These are phyloP conservation scores for Axis porcinus DNA, from an alignment of 2,113 vertebrate genomes.

Conservation along the genomic window DNA sequence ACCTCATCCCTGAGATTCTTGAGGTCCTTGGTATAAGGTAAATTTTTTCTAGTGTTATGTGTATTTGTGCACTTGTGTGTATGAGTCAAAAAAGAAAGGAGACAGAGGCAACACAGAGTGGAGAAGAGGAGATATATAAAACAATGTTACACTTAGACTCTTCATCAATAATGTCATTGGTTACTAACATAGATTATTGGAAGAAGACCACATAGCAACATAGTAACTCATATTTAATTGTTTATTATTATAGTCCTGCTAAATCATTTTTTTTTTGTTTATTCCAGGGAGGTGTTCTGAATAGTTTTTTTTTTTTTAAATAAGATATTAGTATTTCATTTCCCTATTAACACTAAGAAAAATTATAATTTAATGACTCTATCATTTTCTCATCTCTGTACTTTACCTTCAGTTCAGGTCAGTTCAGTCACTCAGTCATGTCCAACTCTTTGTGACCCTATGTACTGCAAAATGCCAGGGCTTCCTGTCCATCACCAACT, in stretches of 20 bases:
- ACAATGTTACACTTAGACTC: neutral
- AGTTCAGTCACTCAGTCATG: too few relatives aligned
- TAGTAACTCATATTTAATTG: neutral
- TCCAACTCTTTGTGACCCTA: too few relatives aligned
- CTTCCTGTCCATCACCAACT: too few relatives aligned
- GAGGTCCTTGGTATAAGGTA: neutral
- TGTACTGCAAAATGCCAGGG: too few relatives aligned
- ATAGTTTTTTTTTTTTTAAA: neutral
- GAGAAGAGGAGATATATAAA: neutral
- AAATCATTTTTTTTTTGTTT: neutral
- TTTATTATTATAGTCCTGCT: neutral
- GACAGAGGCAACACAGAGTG: neutral
- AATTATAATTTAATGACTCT: neutral
- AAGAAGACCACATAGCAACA: neutral
- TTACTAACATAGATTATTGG: neutral
- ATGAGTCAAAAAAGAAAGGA: neutral
- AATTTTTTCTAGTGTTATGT: neutral
- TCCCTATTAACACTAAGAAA: neutral
- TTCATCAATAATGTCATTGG: neutral
- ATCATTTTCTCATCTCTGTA: neutral
- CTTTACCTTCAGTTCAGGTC: neutral
- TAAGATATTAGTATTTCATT: neutral
- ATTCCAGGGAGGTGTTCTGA: neutral
- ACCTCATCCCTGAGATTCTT: neutral
- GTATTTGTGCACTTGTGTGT: neutral